Percentiles rank a stretch among this genome's conserved stretches.
Evolutionary conservation across 2,888 invertebrate genomes (phyloP).

Genomic region (Linnaemya tessellans): DNA sequence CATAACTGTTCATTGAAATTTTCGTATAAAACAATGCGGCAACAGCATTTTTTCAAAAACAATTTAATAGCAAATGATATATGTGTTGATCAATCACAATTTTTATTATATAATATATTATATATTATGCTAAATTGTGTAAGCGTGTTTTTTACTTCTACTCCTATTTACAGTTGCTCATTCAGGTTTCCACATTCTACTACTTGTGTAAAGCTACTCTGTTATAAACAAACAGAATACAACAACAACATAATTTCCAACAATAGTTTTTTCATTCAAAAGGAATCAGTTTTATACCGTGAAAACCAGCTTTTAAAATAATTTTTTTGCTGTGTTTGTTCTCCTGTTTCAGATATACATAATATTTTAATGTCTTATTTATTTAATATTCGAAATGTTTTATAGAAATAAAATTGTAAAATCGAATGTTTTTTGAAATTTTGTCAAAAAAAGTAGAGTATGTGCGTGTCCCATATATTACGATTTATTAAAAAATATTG

Average conservation of each 20-base stretch:
- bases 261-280: slow-evolving; percentile 4
- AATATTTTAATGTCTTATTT: not conserved
- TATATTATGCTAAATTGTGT: no score
- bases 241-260: not conserved
- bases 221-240: slow-evolving; percentile 57
- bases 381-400: not conserved
- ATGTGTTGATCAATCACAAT: no score
- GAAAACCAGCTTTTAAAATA: not conserved
- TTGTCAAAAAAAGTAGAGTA: not conserved
- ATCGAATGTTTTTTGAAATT: not conserved
- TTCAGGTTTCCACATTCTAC: not conserved
- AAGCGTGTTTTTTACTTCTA: no score
- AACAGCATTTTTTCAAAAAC: no score
- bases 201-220: slow-evolving; percentile 39
- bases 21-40: no score
- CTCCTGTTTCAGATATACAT: not conserved
- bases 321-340: not conserved
- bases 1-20: no score
- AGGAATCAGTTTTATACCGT: not conserved
- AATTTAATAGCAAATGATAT: no score
- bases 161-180: not conserved
- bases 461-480: not conserved
- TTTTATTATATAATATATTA: no score
- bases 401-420: not conserved
- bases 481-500: not conserved